Conservation (phyloP, 2,113 vertebrate species). For the Ptilonorhynchus violaceus region DNA sequence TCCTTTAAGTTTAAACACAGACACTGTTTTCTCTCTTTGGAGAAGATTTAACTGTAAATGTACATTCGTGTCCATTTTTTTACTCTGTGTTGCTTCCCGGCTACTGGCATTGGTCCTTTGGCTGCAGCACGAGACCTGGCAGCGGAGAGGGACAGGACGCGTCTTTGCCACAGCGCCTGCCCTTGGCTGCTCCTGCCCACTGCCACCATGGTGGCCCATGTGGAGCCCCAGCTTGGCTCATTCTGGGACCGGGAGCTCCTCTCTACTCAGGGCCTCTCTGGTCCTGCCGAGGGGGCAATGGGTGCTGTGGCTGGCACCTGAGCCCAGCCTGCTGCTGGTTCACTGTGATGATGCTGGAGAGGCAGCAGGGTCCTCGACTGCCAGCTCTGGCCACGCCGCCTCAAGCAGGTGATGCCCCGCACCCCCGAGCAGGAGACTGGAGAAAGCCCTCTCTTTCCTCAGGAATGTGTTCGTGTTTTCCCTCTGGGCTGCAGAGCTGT, state of each 20-base stretch:
- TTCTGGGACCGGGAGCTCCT: background rate
- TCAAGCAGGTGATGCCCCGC: background rate
- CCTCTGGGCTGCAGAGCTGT: background rate
- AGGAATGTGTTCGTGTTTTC: slow-evolving; percentile 38
- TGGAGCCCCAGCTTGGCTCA: background rate
- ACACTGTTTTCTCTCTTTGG: background rate
- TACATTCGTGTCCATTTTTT: background rate
- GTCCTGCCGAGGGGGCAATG: background rate
- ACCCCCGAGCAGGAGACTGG: background rate
- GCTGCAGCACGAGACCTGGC: background rate
- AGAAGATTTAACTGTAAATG: background rate
- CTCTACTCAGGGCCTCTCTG: background rate
- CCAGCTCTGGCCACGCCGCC: background rate
- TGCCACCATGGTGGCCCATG: background rate
- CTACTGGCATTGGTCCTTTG: background rate
- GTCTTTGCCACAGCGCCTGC: background rate
- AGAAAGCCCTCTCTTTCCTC: slow-evolving; percentile 54
- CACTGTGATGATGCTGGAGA: slow-evolving; percentile 37
- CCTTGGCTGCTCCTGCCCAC: background rate
- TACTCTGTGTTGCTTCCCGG: background rate
- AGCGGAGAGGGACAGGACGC: background rate
- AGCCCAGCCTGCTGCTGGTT: background rate
- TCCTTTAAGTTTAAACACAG: slow-evolving; percentile 12
- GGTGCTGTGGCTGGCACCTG: background rate
- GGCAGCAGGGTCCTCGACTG: background rate